Conservation (phyloP, 2,797 vertebrate genomes). For the Acrocephalus scirpaceus region DNA sequence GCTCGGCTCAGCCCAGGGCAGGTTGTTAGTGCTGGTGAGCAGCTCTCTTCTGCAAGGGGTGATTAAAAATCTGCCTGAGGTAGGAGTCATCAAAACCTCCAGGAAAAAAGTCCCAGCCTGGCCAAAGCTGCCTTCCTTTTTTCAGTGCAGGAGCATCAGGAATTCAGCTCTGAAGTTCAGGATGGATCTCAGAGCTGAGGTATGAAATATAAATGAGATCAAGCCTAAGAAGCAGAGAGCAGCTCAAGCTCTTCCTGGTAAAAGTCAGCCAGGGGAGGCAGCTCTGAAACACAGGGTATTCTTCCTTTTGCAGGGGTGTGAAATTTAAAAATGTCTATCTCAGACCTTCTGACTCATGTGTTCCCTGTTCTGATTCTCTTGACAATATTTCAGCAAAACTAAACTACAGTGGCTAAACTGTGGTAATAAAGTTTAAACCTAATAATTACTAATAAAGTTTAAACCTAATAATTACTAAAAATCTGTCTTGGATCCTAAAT, state of each 20-base stretch:
- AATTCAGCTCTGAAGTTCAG: background rate
- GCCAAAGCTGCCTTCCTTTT: background rate
- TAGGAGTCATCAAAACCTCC: background rate
- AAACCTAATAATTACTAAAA: background rate
- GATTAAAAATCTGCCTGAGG: background rate
- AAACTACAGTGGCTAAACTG: background rate
- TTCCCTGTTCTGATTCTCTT: background rate
- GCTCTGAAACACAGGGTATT: background rate
- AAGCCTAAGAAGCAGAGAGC: background rate
- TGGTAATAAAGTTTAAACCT: background rate
- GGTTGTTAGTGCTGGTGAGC: background rate
- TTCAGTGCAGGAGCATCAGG: fast-evolving
- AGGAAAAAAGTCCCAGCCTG: background rate
- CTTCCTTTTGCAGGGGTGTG: background rate
- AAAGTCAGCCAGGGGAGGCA: background rate
- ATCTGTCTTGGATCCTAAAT: background rate
- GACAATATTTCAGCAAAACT: background rate
- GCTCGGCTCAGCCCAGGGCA: background rate
- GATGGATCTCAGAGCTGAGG: background rate
- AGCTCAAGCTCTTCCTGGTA: background rate
- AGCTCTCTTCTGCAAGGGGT: background rate
- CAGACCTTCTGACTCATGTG: fast-evolving
- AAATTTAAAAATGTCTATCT: background rate
- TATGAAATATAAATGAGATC: background rate
- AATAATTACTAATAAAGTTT: background rate